Evolutionary conservation across 1,140 invertebrate genomes (phyloP).

Genomic region (Stegodyphus dumicola): DNA sequence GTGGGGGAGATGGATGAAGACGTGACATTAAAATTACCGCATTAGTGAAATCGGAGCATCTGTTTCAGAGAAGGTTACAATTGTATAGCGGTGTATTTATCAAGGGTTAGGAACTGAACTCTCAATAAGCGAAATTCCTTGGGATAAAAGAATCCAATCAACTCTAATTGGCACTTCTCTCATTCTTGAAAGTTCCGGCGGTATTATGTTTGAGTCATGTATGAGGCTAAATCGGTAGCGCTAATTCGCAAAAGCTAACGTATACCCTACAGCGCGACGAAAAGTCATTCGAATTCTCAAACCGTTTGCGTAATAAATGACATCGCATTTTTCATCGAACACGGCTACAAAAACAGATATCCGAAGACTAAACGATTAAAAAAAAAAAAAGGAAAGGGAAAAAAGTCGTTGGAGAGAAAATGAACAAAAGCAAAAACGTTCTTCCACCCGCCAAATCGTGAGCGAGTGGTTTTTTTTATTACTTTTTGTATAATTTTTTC

Average conservation of each 20-base stretch:
- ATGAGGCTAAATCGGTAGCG: background rate
- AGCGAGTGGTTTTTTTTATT: conserved; percentile 45
- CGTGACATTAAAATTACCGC: too few relatives aligned
- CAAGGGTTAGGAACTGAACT: too few relatives aligned
- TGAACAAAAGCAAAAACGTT: conserved; percentile 2
- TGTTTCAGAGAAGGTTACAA: too few relatives aligned
- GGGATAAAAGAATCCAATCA: conserved; percentile 48
- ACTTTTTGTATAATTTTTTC: conserved; percentile 20
- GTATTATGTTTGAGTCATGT: too few relatives aligned
- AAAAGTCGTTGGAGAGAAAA: background rate
- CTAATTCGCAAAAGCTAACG: conserved; percentile 17
- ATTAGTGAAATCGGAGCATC: too few relatives aligned
- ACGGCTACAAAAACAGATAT: conserved; percentile 57
- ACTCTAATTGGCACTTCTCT: background rate
- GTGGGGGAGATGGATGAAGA: too few relatives aligned
- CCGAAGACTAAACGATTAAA: conserved; percentile 41
- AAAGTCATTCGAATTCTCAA: conserved; percentile 51
- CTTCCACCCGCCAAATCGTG: conserved; percentile 59
- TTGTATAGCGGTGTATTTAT: too few relatives aligned
- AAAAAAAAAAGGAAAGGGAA: conserved; percentile 4
- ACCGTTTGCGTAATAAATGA: conserved; percentile 53
- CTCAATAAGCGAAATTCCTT: background rate
- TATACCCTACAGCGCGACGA: conserved; percentile 40
- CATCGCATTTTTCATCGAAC: conserved; percentile 59
- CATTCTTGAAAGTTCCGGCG: too few relatives aligned